Evolutionary conservation across 23 tunicate genomes (phyloP).

Genomic region (Phallusia fumigata): DNA sequence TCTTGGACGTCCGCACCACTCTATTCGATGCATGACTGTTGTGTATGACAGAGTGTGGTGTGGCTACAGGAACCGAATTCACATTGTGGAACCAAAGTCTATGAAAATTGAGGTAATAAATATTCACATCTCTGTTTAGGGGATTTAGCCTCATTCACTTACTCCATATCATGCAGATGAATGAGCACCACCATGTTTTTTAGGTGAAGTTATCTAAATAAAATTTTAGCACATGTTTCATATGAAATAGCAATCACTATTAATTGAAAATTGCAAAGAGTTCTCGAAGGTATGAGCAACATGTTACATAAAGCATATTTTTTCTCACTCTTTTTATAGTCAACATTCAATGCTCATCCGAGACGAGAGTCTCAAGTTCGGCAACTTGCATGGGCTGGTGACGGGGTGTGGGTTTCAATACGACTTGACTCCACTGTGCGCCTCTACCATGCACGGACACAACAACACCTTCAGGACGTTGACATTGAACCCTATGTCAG

Average conservation of each 20-base stretch:
- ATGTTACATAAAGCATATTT: too few species aligned
- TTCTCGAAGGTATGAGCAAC: too few species aligned
- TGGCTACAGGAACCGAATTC: constrained; percentile 71
- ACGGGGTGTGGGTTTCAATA: constrained; percentile 93
- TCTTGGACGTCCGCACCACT: constrained; percentile 88
- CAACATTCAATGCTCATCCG: constrained; percentile 80
- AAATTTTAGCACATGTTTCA: too few species aligned
- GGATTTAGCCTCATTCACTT: too few species aligned
- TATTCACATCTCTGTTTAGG: background rate
- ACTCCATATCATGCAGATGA: too few species aligned
- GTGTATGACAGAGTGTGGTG: constrained; percentile 85
- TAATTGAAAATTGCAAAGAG: background rate
- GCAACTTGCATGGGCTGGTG: constrained; percentile 66
- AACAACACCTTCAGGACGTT: constrained; percentile 82
- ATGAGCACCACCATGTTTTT: too few species aligned
- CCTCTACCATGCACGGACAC: constrained; percentile 75
- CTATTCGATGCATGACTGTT: constrained; percentile 71
- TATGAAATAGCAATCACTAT: background rate
- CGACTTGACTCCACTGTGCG: constrained; percentile 81
- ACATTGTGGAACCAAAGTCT: constrained; percentile 47
- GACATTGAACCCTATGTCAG: constrained; percentile 91
- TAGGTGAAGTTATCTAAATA: too few species aligned
- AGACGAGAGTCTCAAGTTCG: constrained; percentile 91
- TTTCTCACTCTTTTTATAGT: background rate
- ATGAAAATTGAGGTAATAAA: constrained; percentile 47